Evolutionary conservation across 37 sponge, comb jelly and placozoan species (phyloP), one percentile per base, ranked within the genome.

Genomic region (Cliona cf. orientalis): DNA sequence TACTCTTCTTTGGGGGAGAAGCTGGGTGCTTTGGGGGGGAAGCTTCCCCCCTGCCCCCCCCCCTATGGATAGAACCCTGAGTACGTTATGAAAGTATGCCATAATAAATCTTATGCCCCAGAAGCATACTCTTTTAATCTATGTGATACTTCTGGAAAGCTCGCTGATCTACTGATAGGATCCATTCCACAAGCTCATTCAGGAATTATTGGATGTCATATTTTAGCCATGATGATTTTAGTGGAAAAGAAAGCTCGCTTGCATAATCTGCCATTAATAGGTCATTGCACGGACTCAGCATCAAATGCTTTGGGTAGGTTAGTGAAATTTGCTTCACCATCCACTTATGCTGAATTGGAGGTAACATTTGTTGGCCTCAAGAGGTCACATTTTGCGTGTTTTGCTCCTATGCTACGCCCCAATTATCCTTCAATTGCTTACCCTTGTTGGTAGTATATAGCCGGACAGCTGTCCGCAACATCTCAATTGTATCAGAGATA

Each of bases 241-340:
- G 58, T 80, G 2, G 80, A 80, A 40, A 68, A 80, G 58, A 67
- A 26, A 34, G 69, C 58, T 49, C 5, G 1, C 12, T 49, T 22
- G 12, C 58, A 55, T 46, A 29, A 46, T 46, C 23, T 80, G 2
- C 35, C 69, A 11, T 57, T 80, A 21, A 34, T 43, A 25, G 80
- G 80, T 2, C 70, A 80, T 45, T 80, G 80, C 56, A 80, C 80
- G 2, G 80, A 80, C 39, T 80, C 80, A 32, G 80, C 80, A 2
- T 32, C 57, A 33, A 80, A 80, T 49, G n/a, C 69, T 4, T 41
- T 80, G 2, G 55, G 39, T 42, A 71, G 58, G 35, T 33, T 80
- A 6, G 5, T 55, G 2, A n/a, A 46, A 42, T 21, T 66, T 4
- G 80, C 80, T 17, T 17, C 39, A 12, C 80, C 80, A 17, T 5